These are phyloP conservation scores for Labeo catla DNA, from an alignment of 2,113 vertebrate genomes.

Conservation along the genomic window DNA sequence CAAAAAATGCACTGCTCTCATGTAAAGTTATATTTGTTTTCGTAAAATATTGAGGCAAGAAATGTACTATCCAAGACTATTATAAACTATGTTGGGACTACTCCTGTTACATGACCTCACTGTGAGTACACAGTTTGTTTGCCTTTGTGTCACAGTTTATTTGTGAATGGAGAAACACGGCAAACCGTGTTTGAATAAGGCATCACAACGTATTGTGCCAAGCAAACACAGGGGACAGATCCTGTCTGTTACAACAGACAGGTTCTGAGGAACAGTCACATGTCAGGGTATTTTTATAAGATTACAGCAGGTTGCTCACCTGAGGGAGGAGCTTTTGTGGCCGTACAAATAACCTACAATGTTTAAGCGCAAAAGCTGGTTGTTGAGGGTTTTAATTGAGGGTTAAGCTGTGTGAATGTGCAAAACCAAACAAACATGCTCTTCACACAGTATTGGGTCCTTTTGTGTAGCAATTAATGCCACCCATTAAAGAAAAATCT, in stretches of 20 bases:
- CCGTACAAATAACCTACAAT: not conserved
- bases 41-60: not conserved
- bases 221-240: conserved; percentile 52
- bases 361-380: not conserved
- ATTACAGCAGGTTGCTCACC: not conserved
- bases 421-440: not conserved
- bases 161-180: conserved; percentile 3
- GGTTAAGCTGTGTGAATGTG: not conserved
- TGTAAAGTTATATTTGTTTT: not conserved
- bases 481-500: not conserved
- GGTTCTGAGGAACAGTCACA: conserved; percentile 5
- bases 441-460: not conserved
- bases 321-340: not conserved
- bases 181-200: conserved; percentile 41
- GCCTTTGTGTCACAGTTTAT: not conserved
- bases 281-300: not conserved
- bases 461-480: not conserved
- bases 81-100: not conserved
- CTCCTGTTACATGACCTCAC: conserved; percentile 6
- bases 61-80: not conserved
- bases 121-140: conserved; percentile 17
- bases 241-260: not conserved
- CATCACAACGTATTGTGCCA: conserved; percentile 31
- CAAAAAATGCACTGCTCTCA: not conserved
- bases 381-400: conserved; percentile 2